Base-by-base conservation (phyloP, 2,797 vertebrate species). In the Sebastes nivosus region DNA sequence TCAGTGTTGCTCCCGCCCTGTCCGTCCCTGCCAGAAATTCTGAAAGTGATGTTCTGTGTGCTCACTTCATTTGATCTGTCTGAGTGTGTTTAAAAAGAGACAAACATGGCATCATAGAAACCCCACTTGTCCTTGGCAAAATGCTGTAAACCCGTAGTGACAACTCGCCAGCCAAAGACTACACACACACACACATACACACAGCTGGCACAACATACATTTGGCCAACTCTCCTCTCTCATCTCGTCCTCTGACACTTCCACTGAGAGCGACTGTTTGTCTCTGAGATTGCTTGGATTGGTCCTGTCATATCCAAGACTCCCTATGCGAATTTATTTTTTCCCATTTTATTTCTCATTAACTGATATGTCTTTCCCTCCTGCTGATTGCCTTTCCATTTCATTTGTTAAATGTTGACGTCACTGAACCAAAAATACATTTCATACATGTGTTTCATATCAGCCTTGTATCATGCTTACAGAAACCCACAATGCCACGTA, bases 81-180 rank as follows among this genome's bases (percentile, higher is more conserved):
- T 70, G 87, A 80, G 79, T 87, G 82, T 79, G 76, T 83, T 82
- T 71, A 74, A 78, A 88, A 83, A 67, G 78, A 88, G 81, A 86
- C 81, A 89, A 91, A 87, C 84, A 87, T 72, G 79, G 83, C 89
- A 86, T 87, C 88, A 72, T 65, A 77, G 71, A 87, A 89, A 67
- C 77, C 84, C 75, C 82, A 63, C 85, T 87, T 88, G 87, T 85
- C 87, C 83, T 77, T 88, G 89, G 91, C 87, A 90, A 88, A 88
- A 65, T 1, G 70, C 72, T 76, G 59, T 20, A 88, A 92, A 87
- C 70, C 88, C 82, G 1, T 29, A n/a, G 85, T 85, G 91, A 90
- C 79, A 84, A 72, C 42, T 54, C 5, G 10, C 64, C 68, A 78
- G 89, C 91, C 89, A 92, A 88, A 75, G 60, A 72, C 65, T 20